Percentiles rank a stretch among this genome's conserved stretches.
These are phyloP conservation scores for Seriola dumerili DNA, from an alignment of 2,113 vertebrate genomes.

Conservation along the genomic window DNA sequence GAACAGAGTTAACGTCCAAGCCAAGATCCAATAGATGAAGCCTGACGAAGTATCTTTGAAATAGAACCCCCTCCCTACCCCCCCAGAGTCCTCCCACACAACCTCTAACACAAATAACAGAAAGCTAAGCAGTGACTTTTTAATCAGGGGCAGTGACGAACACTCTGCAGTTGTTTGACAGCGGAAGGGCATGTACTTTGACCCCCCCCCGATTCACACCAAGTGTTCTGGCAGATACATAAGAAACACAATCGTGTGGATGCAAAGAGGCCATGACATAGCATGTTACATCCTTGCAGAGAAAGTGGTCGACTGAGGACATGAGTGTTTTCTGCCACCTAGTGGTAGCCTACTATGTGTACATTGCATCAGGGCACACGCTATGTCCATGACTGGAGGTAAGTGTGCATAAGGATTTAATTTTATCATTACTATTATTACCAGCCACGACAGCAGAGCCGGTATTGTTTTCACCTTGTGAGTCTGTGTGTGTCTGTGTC, in stretches of 20 bases:
- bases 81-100: conserved; percentile 20
- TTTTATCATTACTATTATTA: too few relatives aligned
- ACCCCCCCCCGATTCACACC: conserved; percentile 12
- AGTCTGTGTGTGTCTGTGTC: too few relatives aligned
- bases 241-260: conserved; percentile 27
- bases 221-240: not conserved
- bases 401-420: not conserved
- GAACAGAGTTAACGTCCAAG: conserved; percentile 54
- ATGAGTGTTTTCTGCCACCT: conserved; percentile 48
- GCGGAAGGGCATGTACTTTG: conserved; percentile 41
- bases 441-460: too few relatives aligned
- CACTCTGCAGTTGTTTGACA: conserved; percentile 36
- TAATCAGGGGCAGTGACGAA: conserved; percentile 52
- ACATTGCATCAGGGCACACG: not conserved
- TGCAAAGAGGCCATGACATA: conserved; percentile 15
- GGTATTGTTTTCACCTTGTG: too few relatives aligned
- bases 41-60: conserved; percentile 41
- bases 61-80: conserved; percentile 45
- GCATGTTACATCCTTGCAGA: not conserved
- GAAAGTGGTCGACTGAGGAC: not conserved
- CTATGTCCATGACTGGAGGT: not conserved
- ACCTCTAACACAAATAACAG: conserved; percentile 29
- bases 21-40: conserved; percentile 44
- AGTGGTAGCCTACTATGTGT: conserved; percentile 17
- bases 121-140: conserved; percentile 62